Percentiles rank a stretch among this genome's conserved stretches.
phyloP scores from a whole-genome alignment of 2,797 vertebrate species.

The Lycodopsis pacificus region DNA sequence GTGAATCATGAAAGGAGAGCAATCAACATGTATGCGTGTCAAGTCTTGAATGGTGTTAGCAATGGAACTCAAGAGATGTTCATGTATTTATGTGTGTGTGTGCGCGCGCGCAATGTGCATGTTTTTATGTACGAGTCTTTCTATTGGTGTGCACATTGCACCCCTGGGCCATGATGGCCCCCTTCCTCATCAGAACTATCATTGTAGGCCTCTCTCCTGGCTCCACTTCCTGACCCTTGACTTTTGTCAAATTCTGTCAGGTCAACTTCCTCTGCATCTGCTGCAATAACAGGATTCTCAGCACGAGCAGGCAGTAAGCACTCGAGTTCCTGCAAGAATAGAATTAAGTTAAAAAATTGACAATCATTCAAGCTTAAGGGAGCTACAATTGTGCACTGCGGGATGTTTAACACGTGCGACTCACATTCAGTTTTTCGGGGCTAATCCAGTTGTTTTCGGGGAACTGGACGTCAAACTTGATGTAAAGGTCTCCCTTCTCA shows the following conservation, averaged over 20 bases:
- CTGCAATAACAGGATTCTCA: conserved; percentile 90
- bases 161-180: conserved; percentile 95
- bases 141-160: conserved; percentile 99
- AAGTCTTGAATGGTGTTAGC: conserved; percentile 45
- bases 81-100: conserved; percentile 62
- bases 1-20: conserved; percentile 55
- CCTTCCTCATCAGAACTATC: conserved; percentile 98
- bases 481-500: conserved; percentile 97
- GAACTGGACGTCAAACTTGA: conserved; percentile 98
- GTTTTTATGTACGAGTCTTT: conserved; percentile 67
- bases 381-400: background rate
- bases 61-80: conserved; percentile 63
- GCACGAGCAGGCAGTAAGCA: conserved; percentile 95
- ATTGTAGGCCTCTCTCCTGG: conserved; percentile 95
- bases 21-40: conserved; percentile 23
- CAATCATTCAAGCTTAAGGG: background rate
- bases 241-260: conserved; percentile 95
- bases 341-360: background rate
- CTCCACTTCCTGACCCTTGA: conserved; percentile 91
- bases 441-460: conserved; percentile 99
- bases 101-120: conserved; percentile 37
- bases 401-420: conserved; percentile 34
- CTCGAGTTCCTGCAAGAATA: conserved; percentile 90
- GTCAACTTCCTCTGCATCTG: conserved; percentile 96
- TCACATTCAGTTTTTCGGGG: conserved; percentile 95